Conservation (phyloP, 2,797 vertebrate species). For the Enteromius afrohamiltoni region DNA sequence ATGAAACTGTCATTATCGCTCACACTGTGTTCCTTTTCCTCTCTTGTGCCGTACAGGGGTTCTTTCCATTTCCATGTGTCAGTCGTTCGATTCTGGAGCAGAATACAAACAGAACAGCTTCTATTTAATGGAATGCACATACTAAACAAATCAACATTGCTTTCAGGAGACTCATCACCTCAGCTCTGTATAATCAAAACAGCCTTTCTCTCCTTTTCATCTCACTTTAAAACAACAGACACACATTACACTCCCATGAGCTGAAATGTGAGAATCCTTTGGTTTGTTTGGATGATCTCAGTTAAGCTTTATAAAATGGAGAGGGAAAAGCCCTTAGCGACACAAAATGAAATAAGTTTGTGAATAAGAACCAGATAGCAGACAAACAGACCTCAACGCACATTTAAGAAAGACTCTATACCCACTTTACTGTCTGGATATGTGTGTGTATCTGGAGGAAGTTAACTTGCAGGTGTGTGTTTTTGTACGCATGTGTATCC, state of each 20-base stretch:
- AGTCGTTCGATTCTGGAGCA: neutral
- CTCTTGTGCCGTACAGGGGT: neutral
- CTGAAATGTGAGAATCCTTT: conserved; percentile 9
- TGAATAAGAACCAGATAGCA: conserved; percentile 5
- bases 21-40: neutral
- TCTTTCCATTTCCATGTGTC: conserved; percentile 7
- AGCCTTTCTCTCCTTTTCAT: neutral
- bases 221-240: conserved; percentile 12
- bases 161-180: conserved; percentile 21
- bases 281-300: conserved; percentile 12
- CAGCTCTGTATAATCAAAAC: neutral
- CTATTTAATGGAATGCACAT: neutral
- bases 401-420: neutral
- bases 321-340: conserved; percentile 8
- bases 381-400: neutral
- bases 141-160: neutral
- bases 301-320: neutral
- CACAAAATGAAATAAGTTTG: neutral
- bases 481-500: too few species aligned
- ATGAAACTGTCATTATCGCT: neutral
- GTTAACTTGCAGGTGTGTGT: neutral
- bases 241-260: neutral
- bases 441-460: neutral
- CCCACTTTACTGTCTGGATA: neutral
- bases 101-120: neutral